phyloP scores from a whole-genome alignment of 2,888 invertebrate species.

The Xanthostigma xanthostigma region DNA sequence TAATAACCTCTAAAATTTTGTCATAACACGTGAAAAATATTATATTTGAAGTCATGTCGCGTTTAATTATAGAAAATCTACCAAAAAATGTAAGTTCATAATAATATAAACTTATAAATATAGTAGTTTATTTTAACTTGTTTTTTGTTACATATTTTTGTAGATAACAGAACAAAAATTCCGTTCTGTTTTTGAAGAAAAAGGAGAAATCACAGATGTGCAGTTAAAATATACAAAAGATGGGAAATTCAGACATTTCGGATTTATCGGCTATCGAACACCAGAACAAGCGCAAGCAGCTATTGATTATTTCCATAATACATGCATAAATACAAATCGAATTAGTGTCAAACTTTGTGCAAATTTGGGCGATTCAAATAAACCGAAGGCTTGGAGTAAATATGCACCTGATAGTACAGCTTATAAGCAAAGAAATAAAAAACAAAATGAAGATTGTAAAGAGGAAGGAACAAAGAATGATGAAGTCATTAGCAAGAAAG shows the following conservation, averaged over 20 bases:
- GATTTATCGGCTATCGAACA: conserved; percentile 78
- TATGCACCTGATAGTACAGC: conserved; percentile 65
- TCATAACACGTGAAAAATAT: too few relatives aligned
- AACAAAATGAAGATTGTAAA: conserved; percentile 20
- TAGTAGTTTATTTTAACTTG: conserved; percentile 1
- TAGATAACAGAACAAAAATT: conserved; percentile 69
- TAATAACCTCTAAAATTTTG: too few relatives aligned
- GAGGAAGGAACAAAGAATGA: conserved; percentile 17
- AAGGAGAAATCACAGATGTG: conserved; percentile 83
- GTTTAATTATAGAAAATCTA: conserved; percentile 80
- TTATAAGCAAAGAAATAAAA: conserved; percentile 37
- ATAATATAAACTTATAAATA: background rate
- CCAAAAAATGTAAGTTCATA: conserved; percentile 67
- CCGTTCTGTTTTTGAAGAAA: conserved; percentile 56
- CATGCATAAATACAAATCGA: conserved; percentile 69
- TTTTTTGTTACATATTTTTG: conserved; percentile 15
- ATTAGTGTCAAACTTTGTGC: conserved; percentile 65
- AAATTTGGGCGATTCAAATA: conserved; percentile 50
- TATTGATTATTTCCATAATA: conserved; percentile 62
- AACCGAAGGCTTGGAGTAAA: conserved; percentile 89
- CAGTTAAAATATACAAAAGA: conserved; percentile 83
- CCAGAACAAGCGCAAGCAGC: conserved; percentile 69
- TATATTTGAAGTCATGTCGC: conserved; percentile 45
- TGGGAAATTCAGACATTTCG: conserved; percentile 86
- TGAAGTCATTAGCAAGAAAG: conserved; percentile 24